Evolutionary conservation across 2,888 invertebrate species (phyloP), one percentile per base, ranked within the genome.

Genomic region (Ryuthela nishihirai): DNA sequence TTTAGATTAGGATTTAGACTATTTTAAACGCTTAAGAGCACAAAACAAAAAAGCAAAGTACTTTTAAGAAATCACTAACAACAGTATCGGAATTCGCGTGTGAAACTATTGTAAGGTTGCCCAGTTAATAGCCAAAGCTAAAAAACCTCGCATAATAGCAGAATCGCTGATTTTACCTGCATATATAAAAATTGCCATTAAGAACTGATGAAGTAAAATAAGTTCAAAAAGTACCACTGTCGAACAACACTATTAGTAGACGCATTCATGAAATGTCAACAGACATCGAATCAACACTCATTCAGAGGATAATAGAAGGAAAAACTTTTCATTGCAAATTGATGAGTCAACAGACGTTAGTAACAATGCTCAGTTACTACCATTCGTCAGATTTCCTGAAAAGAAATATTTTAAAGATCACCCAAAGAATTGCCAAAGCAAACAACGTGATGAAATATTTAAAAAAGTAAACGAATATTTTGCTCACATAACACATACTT

Each of bases 361-460:
- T 42, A 53, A 34, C 42, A n/a, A 32, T 25, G 39, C 44, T 34
- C 21, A 43, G 40, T 54, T 60, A 43, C 23, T 54, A 35, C 47
- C 40, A 41, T 48, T 47, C 48, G 42, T 60, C 26, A 35, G 48
- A 17, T 46, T 41, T n/a, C 53, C 39, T 32, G 24, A 23, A 60
- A 35, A 25, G 46, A 4, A 36, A 21, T 25, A 53, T 39, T 9
- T 32, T 45, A 15, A 23, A 62, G 44, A 43, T 64, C 68, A 53
- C 67, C 66, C 38, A 38, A 38, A 21, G 20, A 41, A 41, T 17
- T 41, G 12, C 50, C 48, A 53, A 60, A 52, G 52, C 56, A 54
- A 9, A 65, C 67, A 26, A 67, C 65, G 64, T 23, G 48, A 63
- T 35, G 1, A 41, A 41, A 66, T 69, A 54, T 69, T 68, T 49